phyloP scores from a whole-genome alignment of 2,888 invertebrate genomes.

The Tachina grossa region DNA sequence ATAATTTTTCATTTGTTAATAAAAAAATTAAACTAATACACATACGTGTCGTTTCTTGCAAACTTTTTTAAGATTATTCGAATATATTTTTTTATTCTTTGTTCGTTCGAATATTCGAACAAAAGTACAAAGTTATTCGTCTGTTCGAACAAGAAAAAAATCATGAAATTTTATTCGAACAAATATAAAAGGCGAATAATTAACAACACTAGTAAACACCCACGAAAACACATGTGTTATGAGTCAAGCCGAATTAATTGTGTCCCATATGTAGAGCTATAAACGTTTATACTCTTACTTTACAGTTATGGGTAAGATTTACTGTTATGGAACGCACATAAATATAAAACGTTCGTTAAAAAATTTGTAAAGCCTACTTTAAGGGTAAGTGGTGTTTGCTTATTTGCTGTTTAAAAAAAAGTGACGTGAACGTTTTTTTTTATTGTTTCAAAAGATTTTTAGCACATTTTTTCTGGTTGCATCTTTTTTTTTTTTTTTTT shows the following conservation, averaged over 20 bases:
- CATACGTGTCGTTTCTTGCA: too few relatives aligned
- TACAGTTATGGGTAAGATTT: constrained; percentile 59
- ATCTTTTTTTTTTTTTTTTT: constrained; percentile 17
- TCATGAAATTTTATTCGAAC: too few relatives aligned
- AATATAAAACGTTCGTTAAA: constrained; percentile 30
- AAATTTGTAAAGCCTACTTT: constrained; percentile 51
- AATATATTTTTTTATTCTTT: too few relatives aligned
- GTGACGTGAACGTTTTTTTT: not conserved
- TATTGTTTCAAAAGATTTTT: constrained; percentile 53
- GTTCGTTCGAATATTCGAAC: too few relatives aligned
- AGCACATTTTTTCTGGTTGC: constrained; percentile 42
- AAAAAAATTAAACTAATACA: too few relatives aligned
- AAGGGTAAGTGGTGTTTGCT: constrained; percentile 38
- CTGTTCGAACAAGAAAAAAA: too few relatives aligned
- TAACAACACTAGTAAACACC: too few relatives aligned
- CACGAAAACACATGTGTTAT: constrained; percentile 51
- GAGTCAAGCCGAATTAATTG: constrained; percentile 61
- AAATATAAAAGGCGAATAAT: too few relatives aligned
- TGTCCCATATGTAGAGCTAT: constrained; percentile 67
- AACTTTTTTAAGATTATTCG: too few relatives aligned
- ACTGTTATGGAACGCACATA: constrained; percentile 26
- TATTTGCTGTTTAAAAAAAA: constrained; percentile 39
- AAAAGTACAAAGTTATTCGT: too few relatives aligned
- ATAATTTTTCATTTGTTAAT: too few relatives aligned
- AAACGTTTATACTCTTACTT: constrained; percentile 33